Base-by-base conservation (phyloP, 2,888 invertebrate genomes). In the Hedychridium roseum region DNA sequence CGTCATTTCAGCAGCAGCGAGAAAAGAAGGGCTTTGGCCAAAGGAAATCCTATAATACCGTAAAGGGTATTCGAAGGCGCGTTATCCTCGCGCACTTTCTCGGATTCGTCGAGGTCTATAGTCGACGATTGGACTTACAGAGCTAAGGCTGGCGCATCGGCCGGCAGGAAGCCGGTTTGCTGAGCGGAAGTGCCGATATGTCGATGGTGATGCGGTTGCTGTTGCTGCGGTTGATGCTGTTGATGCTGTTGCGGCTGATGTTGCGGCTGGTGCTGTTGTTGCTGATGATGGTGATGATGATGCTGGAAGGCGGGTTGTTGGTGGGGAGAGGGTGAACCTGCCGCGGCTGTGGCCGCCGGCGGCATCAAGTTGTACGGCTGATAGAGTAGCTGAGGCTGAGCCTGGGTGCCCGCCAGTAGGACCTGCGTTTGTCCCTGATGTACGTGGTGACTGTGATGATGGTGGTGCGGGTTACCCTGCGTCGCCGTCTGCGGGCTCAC, bases 401-500 rank as follows among this genome's bases (percentile, higher is more conserved):
- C 57, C 56, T 66, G 68, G 43, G 52, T 45, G 32, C 56, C 55
- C 53, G 68, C 66, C 47, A 61, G 58, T 41, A 68, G 59, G 43
- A 69, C 65, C 60, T 71, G 73, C 54, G 68, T 68, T 56, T 68
- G 76, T 59, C 65, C 64, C 63, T 72, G 71, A 47, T 62, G 66
- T 46, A 60, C 48, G 43, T 37, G 9, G 42, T 43, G 21, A 36
- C 43, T 36, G 56, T 61, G 57, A 48, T 63, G 63, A 57, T 67
- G 62, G 51, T 68, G 68, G 60, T 73, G 73, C 67, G 73, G 70
- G 64, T 65, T 72, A 65, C 71, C 76, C 65, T 74, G 73, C 60
- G 74, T 75, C 63, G 78, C 78, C 70, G 76, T 76, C 68, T 78
- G 77, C 74, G 78, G 78, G 67, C 76, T 78, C 63, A 76, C 78